Evolutionary conservation across 2,888 invertebrate genomes (phyloP).

Genomic region (Sympetrum striolatum): DNA sequence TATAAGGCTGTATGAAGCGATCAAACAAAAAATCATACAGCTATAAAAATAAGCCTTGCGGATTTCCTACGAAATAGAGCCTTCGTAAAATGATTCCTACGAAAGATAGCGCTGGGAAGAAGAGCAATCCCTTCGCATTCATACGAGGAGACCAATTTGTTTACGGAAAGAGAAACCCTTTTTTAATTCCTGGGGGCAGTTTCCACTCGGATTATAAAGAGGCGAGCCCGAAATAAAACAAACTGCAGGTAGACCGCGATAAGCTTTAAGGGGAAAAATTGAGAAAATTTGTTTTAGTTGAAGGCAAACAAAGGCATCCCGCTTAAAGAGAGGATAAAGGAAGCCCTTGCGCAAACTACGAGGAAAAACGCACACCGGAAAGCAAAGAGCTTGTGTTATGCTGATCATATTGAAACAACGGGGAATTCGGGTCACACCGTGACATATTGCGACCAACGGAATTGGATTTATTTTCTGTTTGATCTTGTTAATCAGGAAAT

Average conservation of each 20-base stretch:
- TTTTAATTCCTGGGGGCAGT: background rate
- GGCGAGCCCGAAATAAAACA: background rate
- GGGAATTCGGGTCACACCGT: no score
- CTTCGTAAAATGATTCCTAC: no score
- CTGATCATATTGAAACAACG: no score
- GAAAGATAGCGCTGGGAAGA: no score
- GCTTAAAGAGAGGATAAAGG: background rate
- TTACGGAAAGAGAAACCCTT: background rate
- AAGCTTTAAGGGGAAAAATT: background rate
- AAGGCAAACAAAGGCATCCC: background rate
- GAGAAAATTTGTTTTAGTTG: background rate
- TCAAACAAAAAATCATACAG: background rate
- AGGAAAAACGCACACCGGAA: background rate
- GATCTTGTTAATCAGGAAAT: no score
- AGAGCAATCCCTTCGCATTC: no score
- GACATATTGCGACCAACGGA: no score
- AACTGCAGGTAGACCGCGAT: background rate
- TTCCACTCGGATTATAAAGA: background rate
- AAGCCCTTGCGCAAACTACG: background rate
- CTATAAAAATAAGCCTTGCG: background rate
- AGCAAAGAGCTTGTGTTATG: no score
- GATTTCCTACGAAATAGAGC: no score
- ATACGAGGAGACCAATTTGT: background rate
- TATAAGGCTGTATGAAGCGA: background rate
- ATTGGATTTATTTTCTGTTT: no score